These are phyloP conservation scores for Mesitornis unicolor DNA, from an alignment of 2,113 vertebrate genomes.

Conservation along the genomic window DNA sequence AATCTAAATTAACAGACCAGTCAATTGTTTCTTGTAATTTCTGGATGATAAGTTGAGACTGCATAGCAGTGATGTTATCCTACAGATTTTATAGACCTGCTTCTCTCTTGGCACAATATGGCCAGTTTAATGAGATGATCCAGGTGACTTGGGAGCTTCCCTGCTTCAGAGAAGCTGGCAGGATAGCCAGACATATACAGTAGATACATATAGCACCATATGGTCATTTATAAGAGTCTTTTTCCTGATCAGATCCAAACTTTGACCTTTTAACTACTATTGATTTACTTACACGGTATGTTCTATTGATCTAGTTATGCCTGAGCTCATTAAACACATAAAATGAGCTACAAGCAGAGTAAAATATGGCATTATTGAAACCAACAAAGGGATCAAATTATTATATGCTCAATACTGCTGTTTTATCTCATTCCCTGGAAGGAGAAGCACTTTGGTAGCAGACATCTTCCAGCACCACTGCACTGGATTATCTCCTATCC, in stretches of 20 bases:
- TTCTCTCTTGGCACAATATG: background rate
- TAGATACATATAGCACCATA: background rate
- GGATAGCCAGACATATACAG: background rate
- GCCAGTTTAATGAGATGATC: background rate
- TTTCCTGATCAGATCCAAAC: background rate
- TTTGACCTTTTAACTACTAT: constrained; percentile 40
- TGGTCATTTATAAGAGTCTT: background rate
- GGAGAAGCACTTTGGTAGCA: background rate
- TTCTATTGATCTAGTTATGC: constrained; percentile 36
- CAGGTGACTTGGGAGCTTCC: background rate
- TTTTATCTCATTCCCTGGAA: background rate
- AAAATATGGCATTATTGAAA: background rate
- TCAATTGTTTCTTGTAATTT: background rate
- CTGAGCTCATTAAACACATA: constrained; percentile 35
- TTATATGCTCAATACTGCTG: background rate
- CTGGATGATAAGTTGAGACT: background rate
- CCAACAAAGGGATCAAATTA: background rate
- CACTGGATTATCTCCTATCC: background rate
- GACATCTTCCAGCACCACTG: background rate
- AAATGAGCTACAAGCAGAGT: background rate
- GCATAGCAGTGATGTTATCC: background rate
- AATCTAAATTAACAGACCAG: background rate
- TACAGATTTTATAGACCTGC: background rate
- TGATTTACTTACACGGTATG: constrained; percentile 12
- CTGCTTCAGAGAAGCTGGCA: background rate